Evolutionary conservation across 2,113 vertebrate genomes (phyloP).

Genomic region (Cololabis saira): DNA sequence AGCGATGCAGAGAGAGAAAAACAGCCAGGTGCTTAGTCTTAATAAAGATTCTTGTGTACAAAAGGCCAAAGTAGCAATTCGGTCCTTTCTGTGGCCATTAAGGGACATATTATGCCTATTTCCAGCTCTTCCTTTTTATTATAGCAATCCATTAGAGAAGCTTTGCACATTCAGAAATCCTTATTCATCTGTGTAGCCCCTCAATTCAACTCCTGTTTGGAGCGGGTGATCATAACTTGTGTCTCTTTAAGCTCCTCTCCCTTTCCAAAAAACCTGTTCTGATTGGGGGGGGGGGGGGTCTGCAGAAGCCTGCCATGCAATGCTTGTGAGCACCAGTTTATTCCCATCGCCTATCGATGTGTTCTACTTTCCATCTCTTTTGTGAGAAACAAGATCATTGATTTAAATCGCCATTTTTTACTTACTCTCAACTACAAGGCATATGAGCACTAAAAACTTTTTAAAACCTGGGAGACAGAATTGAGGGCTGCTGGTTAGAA

Average conservation of each 20-base stretch:
- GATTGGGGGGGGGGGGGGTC: no score
- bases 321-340: no score
- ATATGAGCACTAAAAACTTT: no score
- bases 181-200: neutral
- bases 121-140: conserved; percentile 8
- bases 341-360: no score
- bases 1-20: conserved; percentile 54
- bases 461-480: no score
- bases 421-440: no score
- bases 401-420: no score
- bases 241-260: neutral
- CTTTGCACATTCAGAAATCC: conserved; percentile 4
- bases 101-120: neutral
- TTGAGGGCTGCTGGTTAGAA: no score
- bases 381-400: no score
- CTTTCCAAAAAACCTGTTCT: no score
- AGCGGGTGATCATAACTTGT: neutral
- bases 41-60: conserved; percentile 53
- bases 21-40: conserved; percentile 50
- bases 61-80: conserved; percentile 57
- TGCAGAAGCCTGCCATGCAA: no score
- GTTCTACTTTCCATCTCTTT: no score
- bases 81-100: conserved; percentile 8
- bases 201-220: neutral
- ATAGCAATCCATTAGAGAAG: conserved; percentile 9